Base-by-base conservation (phyloP, 1,140 invertebrate genomes). In the Lethrus apterus region DNA sequence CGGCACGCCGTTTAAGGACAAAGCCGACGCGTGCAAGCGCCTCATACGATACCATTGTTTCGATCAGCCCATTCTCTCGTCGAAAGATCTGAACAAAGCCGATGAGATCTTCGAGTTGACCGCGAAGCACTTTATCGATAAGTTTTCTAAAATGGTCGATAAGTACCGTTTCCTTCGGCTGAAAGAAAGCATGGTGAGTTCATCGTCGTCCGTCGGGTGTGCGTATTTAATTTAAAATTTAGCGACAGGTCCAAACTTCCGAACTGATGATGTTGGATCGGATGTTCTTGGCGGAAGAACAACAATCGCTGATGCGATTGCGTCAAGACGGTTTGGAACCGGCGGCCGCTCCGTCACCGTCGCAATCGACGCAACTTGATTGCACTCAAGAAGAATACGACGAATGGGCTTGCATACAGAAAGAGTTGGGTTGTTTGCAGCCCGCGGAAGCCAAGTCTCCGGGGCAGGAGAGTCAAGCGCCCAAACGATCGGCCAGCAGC, bases 21-120 rank as follows among this genome's bases (percentile, higher is more conserved):
- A 78, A 53, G 73, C 76, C 34, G 88, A 92, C 66, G 87, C 86
- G 2, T 85, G 84, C 44, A 82, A 86, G 58, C 70, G 87, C 34
- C 67, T 93, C 9, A 74, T 90, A 33, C 74, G 83, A 29, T 92
- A 89, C 69, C 89, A 93, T 67, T 85, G 88, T 41, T 81, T 82
- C 56, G 77, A 86, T 59, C 80, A 86, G 50, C 74, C 77, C 42
- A 75, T 80, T 31, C 69, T 80, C 14, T 77, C 75, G 48, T 70
- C 77, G 31, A 74, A 79, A 52, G 79, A 85, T 59, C 70, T 86
- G 30, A 70, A 77, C 31, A 83, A 87, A 54, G 86, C 84, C 45
- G 86, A 89, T 59, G 76, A 81, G 51, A 74, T 80, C 52, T 89
- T 89, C 66, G 82, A 86, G 54, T 70, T 80, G 51, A 81, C 83